Evolutionary conservation across 1,140 invertebrate species (phyloP).

Genomic region (Euwallacea fornicatus): DNA sequence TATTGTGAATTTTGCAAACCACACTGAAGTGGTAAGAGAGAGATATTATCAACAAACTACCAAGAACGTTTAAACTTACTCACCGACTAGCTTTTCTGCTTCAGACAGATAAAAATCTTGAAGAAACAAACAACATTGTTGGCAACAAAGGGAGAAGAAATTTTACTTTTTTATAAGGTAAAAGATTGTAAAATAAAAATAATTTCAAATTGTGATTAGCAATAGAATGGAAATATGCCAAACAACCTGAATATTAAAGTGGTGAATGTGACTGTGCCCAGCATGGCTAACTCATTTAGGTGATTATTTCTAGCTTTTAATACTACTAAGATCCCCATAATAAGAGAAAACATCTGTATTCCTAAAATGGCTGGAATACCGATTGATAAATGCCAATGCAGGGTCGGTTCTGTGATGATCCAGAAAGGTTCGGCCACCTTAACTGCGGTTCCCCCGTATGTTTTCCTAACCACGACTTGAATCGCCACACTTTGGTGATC

Average conservation of each 20-base stretch:
- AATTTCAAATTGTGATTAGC: too few relatives aligned
- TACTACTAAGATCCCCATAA: constrained; percentile 58
- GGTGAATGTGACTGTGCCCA: constrained; percentile 61
- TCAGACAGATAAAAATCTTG: constrained; percentile 63
- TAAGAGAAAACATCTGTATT: constrained; percentile 67
- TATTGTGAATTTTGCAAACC: constrained; percentile 57
- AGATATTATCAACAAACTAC: background rate
- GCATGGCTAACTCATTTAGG: constrained; percentile 57
- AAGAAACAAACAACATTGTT: constrained; percentile 70
- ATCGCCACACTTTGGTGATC: too few relatives aligned
- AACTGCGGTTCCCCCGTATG: too few relatives aligned
- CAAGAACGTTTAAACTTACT: constrained; percentile 39
- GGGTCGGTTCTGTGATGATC: too few relatives aligned
- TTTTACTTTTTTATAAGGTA: constrained; percentile 92
- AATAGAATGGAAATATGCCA: background rate
- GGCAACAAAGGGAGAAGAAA: constrained; percentile 87
- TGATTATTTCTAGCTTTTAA: constrained; percentile 52
- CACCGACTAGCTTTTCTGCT: constrained; percentile 62
- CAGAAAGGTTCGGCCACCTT: too few relatives aligned
- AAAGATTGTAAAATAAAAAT: constrained; percentile 61
- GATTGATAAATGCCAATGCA: constrained; percentile 77
- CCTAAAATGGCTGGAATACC: constrained; percentile 74
- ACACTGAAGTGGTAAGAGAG: constrained; percentile 51
- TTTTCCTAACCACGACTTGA: too few relatives aligned
- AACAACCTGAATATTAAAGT: constrained; percentile 61